Conservation (phyloP, 2,113 vertebrate species). For the Atherinomorus stipes region DNA sequence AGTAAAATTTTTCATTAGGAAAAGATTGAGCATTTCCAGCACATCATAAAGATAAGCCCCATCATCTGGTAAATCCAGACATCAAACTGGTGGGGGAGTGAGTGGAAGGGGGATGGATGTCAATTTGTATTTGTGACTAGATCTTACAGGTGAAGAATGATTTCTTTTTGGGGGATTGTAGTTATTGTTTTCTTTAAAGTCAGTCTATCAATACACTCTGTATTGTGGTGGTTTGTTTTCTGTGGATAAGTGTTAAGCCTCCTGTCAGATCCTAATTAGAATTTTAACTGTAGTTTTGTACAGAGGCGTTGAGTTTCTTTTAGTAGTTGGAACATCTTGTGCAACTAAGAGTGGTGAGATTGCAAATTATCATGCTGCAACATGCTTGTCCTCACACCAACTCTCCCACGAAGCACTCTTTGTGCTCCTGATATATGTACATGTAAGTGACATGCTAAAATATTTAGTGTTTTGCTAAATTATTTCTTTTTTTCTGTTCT, state of each 20-base stretch:
- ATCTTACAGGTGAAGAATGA: not conserved
- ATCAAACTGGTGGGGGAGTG: not conserved
- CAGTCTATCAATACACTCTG: no score
- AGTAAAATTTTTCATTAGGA: conserved; percentile 17
- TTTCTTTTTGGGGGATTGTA: not conserved
- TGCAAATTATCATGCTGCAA: not conserved
- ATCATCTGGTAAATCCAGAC: not conserved
- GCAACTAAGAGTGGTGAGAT: not conserved
- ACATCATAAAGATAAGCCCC: conserved; percentile 23
- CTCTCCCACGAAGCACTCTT: not conserved
- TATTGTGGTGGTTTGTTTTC: no score
- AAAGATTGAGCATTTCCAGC: not conserved
- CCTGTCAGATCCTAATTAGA: not conserved
- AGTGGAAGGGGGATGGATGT: not conserved
- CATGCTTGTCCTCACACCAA: not conserved
- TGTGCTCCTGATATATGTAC: not conserved
- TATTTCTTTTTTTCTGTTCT: not conserved
- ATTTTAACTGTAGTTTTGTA: not conserved
- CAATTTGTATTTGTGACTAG: no score
- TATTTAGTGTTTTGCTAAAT: not conserved
- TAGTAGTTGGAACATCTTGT: not conserved
- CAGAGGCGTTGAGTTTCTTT: not conserved
- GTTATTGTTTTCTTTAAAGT: no score
- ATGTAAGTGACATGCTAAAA: not conserved
- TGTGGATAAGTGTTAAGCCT: not conserved